Conservation (phyloP, 2,888 invertebrate species). For the Latrodectus hesperus region DNA sequence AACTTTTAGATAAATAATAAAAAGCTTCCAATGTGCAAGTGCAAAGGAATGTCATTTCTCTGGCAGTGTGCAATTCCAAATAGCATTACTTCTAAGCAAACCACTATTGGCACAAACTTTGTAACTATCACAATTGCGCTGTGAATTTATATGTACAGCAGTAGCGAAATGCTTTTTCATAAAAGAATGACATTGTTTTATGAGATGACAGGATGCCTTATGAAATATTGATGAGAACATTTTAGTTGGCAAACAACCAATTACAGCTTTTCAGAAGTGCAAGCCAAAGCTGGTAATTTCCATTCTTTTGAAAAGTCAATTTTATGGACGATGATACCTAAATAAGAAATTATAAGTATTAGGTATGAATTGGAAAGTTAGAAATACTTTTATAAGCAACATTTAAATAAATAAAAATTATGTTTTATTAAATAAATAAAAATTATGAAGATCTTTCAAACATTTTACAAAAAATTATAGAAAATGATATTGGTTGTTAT, state of each 20-base stretch:
- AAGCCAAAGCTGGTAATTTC: conserved; percentile 13
- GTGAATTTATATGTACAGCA: conserved; percentile 56
- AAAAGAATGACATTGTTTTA: conserved; percentile 19
- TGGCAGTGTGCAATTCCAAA: conserved; percentile 62
- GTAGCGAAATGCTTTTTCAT: conserved; percentile 41
- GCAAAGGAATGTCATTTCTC: conserved; percentile 54
- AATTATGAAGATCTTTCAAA: too few species aligned
- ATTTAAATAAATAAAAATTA: too few species aligned
- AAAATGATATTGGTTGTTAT: too few species aligned
- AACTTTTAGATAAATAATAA: too few species aligned
- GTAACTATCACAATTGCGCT: conserved; percentile 67
- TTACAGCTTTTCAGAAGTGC: conserved; percentile 5
- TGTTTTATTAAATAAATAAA: too few species aligned
- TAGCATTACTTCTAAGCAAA: conserved; percentile 46
- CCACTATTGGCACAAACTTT: conserved; percentile 56
- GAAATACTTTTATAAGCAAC: too few species aligned
- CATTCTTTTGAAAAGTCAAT: background rate
- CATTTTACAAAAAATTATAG: too few species aligned
- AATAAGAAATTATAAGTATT: conserved; percentile 1
- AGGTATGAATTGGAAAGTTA: too few species aligned
- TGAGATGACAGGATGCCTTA: conserved; percentile 18
- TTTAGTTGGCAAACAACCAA: conserved; percentile 33
- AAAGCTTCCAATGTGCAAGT: conserved; percentile 12
- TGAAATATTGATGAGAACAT: background rate
- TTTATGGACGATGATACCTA: conserved; percentile 62